Evolutionary conservation across 2,888 invertebrate genomes (phyloP).

Genomic region (Chalcosyrphus nemorum): DNA sequence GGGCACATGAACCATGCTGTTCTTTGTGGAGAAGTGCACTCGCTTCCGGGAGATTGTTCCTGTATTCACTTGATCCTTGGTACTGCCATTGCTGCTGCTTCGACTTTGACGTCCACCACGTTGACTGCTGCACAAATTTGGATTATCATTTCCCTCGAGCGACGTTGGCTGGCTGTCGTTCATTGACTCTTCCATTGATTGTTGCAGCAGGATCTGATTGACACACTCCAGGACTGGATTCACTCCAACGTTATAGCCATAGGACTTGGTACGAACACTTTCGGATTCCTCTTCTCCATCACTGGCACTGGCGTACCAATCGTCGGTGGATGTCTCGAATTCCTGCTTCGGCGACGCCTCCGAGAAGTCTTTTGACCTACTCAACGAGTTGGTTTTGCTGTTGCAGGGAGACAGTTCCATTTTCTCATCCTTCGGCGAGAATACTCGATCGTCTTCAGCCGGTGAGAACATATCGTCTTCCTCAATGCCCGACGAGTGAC

Average conservation of each 20-base stretch:
- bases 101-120: constrained; percentile 76
- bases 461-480: constrained; percentile 78
- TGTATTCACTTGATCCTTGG: constrained; percentile 66
- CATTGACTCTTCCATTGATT: constrained; percentile 84
- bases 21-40: constrained; percentile 86
- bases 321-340: constrained; percentile 83
- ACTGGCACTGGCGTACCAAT: constrained; percentile 91
- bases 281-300: constrained; percentile 86
- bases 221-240: constrained; percentile 94
- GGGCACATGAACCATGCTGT: constrained; percentile 84
- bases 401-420: constrained; percentile 55
- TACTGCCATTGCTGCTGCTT: constrained; percentile 73
- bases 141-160: constrained; percentile 72
- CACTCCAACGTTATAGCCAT: constrained; percentile 84
- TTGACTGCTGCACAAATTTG: constrained; percentile 77
- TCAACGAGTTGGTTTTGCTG: constrained; percentile 76
- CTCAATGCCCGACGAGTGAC: constrained; percentile 74
- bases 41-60: constrained; percentile 82
- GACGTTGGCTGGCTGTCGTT: constrained; percentile 73
- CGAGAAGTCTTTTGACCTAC: constrained; percentile 78
- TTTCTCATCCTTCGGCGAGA: constrained; percentile 57
- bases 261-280: constrained; percentile 77
- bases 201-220: constrained; percentile 90
- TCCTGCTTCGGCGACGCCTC: constrained; percentile 80
- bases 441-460: constrained; percentile 76